Base-by-base conservation (phyloP, 64 coral and sea anemone species). In the Astreopora myriophthalma region DNA sequence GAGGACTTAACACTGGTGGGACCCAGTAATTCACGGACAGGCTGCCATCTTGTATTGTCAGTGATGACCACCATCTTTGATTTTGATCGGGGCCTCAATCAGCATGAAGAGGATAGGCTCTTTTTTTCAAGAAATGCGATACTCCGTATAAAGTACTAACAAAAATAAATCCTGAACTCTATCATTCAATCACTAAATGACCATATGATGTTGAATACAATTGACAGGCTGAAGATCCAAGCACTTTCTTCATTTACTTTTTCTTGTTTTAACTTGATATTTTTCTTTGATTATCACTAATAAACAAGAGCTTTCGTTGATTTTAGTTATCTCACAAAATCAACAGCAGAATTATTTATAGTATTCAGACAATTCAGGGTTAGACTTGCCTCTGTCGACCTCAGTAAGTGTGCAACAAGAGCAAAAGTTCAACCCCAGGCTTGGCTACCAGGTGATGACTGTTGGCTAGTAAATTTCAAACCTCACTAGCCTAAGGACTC, bases 321-420 rank as follows among this genome's bases (percentile, higher is more conserved):
- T 73, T 73, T 14, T 34, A 38, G 70, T n/a, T n/a, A n/a, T n/a
- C n/a, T n/a, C n/a, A n/a, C n/a, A n/a, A n/a, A n/a, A n/a, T n/a
- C n/a, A n/a, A n/a, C n/a, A 71, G 38, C 85, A 87, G 52, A 29
- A 72, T 73, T 87, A 68, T n/a, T n/a, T n/a, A 52, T 88, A 88
- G 72, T 61, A 35, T 73, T 36, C 34, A 73, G 70, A 37, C 16
- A 48, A n/a, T n/a, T n/a, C n/a, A n/a, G n/a, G n/a, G n/a, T n/a
- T n/a, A n/a, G 38, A 88, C 69, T 88, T 88, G 85, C 69, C 85
- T 88, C 63, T 86, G 34, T 71, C 25, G 84, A 46, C 63, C 44
- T 76, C 86, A 76, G 70, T 52, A 40, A 88, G 86, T 75, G 86
- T 88, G 71, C 71, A 60, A 34, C 27, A 88, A 88, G 86, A 88